Conservation (phyloP, 2,797 vertebrate genomes). For the Onychomys leucogaster region DNA sequence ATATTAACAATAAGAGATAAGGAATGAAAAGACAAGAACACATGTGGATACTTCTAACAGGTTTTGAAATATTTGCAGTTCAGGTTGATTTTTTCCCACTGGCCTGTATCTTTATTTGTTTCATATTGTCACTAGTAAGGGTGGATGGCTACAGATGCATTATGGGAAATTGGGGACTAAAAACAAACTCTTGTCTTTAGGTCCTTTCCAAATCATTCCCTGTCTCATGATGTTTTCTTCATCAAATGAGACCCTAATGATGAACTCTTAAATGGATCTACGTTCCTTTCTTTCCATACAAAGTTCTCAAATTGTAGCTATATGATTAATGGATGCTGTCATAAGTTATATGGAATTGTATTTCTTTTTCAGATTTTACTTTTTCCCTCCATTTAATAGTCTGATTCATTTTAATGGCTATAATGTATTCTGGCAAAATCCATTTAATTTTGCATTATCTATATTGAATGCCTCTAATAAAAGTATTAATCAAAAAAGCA, state of each 20-base stretch:
- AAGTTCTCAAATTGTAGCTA: slow-evolving; percentile 69
- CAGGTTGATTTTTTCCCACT: neutral
- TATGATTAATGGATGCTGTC: slow-evolving; percentile 87
- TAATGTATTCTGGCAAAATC: slow-evolving; percentile 86
- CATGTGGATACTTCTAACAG: neutral
- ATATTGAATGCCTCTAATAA: slow-evolving; percentile 86
- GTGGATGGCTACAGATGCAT: rapidly evolving
- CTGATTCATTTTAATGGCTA: slow-evolving; percentile 88
- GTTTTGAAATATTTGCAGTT: neutral
- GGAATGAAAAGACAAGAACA: too few relatives aligned
- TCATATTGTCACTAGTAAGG: neutral
- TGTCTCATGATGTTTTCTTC: slow-evolving; percentile 46
- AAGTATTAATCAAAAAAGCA: slow-evolving; percentile 83
- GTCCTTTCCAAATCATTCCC: slow-evolving; percentile 42
- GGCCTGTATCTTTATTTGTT: neutral
- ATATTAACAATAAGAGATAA: neutral
- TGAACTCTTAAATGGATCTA: slow-evolving; percentile 73
- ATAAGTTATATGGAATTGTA: slow-evolving; percentile 83
- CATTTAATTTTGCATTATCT: slow-evolving; percentile 88
- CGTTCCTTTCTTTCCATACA: slow-evolving; percentile 42
- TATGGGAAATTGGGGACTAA: neutral
- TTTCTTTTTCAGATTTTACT: slow-evolving; percentile 83
- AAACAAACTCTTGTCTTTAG: neutral
- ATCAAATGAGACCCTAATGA: slow-evolving; percentile 68
- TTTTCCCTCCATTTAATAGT: slow-evolving; percentile 83